Base-by-base conservation (phyloP, 2,797 vertebrate genomes). In the Darevskia nairensis region DNA sequence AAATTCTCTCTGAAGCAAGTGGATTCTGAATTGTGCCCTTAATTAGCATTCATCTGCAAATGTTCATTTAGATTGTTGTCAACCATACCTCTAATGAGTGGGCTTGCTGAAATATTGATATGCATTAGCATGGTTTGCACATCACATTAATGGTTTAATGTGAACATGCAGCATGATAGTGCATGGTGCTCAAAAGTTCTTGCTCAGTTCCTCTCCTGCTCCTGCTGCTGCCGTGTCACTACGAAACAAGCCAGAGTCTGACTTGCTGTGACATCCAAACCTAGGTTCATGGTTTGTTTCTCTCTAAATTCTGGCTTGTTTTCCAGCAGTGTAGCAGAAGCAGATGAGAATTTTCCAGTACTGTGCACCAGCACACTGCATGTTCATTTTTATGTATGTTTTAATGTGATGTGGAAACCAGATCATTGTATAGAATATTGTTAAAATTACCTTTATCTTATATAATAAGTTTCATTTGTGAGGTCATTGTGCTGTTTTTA, bases 401-500 rank as follows among this genome's bases (percentile, higher is more conserved):
- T 39, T 35, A 17, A 19, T 21, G 35, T 39, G 13, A 74, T 93
- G 88, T 92, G 89, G 88, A 41, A 25, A 39, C 80, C 29, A 82
- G 19, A 44, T 25, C 41, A 68, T 68, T 44, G 13, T 82, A 69
- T n/a, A n/a, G 39, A 27, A n/a, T 32, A 19, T 27, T 72, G 72
- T n/a, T 27, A 32, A 81, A 11, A 27, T 91, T 88, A 3, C 55
- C 85, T 88, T 89, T 88, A 91, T 93, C 82, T 25, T 92, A 46
- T 84, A 80, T 91, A 90, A 92, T 89, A 85, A 94, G 55, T 92
- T 93, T 94, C 82, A 93, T 90, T 94, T 92, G 80, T 93, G 90
- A 90, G 80, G 82, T 94, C 91, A 93, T 94, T 87, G 88, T 85
- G 83, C 89, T 96, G 86, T 95, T 96, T 90, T 82, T 84, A 91